Conservation (phyloP, 2,888 invertebrate species). For the Patella ulyssiponensis region DNA sequence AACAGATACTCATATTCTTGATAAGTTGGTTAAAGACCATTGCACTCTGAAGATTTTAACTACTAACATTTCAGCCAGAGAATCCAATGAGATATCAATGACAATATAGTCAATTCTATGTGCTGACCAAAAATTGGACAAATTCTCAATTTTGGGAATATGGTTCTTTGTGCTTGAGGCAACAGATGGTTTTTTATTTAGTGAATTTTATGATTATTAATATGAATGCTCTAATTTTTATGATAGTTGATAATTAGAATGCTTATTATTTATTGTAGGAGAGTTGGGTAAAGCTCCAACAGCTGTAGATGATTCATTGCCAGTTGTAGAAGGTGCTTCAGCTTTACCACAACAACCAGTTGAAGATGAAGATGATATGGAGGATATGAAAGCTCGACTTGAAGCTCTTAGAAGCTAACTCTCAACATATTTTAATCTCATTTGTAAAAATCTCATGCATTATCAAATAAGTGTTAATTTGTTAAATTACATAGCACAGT, state of each 20-base stretch:
- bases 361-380: slow-evolving; percentile 83
- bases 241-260: too few relatives aligned
- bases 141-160: too few relatives aligned
- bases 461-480: too few relatives aligned
- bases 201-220: too few relatives aligned
- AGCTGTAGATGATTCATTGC: slow-evolving; percentile 75
- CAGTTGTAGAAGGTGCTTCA: slow-evolving; percentile 61
- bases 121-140: too few relatives aligned
- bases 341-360: slow-evolving; percentile 42
- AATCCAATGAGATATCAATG: neutral
- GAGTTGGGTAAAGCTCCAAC: slow-evolving; percentile 92
- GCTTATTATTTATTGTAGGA: slow-evolving; percentile 71
- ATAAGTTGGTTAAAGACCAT: neutral
- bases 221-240: too few relatives aligned
- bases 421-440: too few relatives aligned
- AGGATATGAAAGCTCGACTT: slow-evolving; percentile 91
- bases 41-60: too few relatives aligned
- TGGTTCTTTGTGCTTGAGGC: too few relatives aligned
- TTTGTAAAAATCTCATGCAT: too few relatives aligned
- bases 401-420: slow-evolving; percentile 88
- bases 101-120: too few relatives aligned
- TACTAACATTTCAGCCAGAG: neutral
- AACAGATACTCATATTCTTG: neutral
- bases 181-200: neutral
- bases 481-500: too few relatives aligned